These are phyloP conservation scores for Myotis brandtii DNA, from an alignment of 2,113 vertebrate species.

Conservation along the genomic window DNA sequence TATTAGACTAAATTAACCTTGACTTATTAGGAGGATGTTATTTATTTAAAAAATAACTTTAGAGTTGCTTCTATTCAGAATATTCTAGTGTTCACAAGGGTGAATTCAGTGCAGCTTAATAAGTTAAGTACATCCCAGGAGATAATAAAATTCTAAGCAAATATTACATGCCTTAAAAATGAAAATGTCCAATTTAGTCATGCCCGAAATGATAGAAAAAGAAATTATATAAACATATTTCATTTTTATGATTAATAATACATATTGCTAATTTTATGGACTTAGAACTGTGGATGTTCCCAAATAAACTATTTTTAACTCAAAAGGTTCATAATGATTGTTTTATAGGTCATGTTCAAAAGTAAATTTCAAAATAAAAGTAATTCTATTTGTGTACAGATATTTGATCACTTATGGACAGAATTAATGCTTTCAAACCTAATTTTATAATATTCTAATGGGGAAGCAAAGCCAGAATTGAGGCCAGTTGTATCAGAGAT, in stretches of 20 bases:
- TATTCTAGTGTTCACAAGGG: slow-evolving; percentile 29
- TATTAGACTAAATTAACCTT: neutral
- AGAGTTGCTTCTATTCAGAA: slow-evolving; percentile 54
- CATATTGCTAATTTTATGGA: neutral
- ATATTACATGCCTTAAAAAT: neutral
- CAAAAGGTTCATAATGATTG: neutral
- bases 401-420: neutral
- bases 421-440: slow-evolving; percentile 15
- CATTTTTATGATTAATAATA: neutral
- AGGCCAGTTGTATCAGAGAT: neutral
- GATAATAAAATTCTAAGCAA: neutral
- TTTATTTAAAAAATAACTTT: neutral
- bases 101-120: slow-evolving; percentile 64
- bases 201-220: neutral
- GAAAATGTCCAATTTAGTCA: neutral
- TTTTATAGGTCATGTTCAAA: neutral
- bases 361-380: neutral
- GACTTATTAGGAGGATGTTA: neutral
- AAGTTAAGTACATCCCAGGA: slow-evolving; percentile 12
- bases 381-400: neutral
- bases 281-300: neutral
- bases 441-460: slow-evolving; percentile 48
- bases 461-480: neutral
- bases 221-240: neutral
- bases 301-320: slow-evolving; percentile 36